phyloP scores from a whole-genome alignment of 2,888 invertebrate genomes.

The Sarcophaga caerulescens region DNA sequence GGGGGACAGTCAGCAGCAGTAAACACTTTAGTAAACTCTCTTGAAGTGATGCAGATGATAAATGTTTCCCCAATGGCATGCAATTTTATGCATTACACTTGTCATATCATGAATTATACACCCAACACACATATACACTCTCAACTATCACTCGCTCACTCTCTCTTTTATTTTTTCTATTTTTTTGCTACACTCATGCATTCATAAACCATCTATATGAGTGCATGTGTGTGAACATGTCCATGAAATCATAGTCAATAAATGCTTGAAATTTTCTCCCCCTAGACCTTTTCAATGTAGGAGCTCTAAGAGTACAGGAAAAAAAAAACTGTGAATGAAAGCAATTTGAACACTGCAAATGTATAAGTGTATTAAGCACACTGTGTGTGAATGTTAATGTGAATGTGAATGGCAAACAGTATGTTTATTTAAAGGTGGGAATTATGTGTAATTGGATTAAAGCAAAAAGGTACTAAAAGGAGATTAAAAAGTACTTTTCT shows the following conservation, averaged over 20 bases:
- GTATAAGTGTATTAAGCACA: not conserved
- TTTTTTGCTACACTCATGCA: not conserved
- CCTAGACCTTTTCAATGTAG: not conserved
- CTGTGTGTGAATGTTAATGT: not conserved
- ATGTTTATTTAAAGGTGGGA: too few relatives aligned
- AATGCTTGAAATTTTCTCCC: not conserved
- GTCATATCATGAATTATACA: constrained; percentile 62
- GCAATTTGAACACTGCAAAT: constrained; percentile 31
- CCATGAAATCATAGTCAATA: not conserved
- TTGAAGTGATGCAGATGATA: constrained; percentile 61
- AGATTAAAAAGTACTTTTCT: not conserved
- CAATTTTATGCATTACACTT: constrained; percentile 68
- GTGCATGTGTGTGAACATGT: too few relatives aligned
- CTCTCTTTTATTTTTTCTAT: not conserved
- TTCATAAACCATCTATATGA: not conserved
- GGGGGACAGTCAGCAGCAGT: not conserved
- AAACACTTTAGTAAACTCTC: not conserved
- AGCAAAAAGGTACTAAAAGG: not conserved
- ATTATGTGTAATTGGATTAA: too few relatives aligned
- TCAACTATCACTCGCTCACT: not conserved
- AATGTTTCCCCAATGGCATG: constrained; percentile 66
- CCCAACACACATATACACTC: constrained; percentile 17
- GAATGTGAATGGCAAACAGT: not conserved
- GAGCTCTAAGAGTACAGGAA: not conserved
- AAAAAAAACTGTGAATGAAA: not conserved